phyloP scores from a whole-genome alignment of 2,888 invertebrate species.

The Macrophya annulata region DNA sequence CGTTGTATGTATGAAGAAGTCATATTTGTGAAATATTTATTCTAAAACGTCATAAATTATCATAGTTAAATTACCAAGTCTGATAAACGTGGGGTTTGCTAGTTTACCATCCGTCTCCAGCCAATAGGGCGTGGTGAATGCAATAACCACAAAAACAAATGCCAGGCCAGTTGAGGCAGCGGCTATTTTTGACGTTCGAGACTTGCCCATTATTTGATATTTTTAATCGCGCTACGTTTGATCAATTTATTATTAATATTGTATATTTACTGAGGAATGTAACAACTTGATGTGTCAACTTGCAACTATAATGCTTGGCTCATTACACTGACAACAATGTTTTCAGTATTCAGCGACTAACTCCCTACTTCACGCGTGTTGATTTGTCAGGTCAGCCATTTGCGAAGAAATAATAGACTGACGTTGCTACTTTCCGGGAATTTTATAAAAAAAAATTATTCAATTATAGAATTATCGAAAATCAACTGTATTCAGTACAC shows the following conservation, averaged over 20 bases:
- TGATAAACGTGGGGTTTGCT: conserved; percentile 87
- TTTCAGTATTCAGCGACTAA: not conserved
- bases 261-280: not conserved
- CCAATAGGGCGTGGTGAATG: conserved; percentile 95
- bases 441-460: not conserved
- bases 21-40: not conserved
- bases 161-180: conserved; percentile 85
- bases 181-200: conserved; percentile 85
- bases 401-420: conserved; percentile 44
- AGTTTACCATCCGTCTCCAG: conserved; percentile 90
- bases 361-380: conserved; percentile 41
- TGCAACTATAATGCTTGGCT: conserved; percentile 6
- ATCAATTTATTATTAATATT: conserved; percentile 15
- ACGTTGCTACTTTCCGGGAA: conserved; percentile 26
- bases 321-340: conserved; percentile 38
- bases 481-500: not conserved
- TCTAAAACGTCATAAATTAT: conserved; percentile 23
- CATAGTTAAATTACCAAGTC: conserved; percentile 84
- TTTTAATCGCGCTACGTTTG: not conserved
- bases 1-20: too few species aligned
- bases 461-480: not conserved
- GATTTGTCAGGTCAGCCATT: conserved; percentile 52
- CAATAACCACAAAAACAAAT: conserved; percentile 88
- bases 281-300: conserved; percentile 7
- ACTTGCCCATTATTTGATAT: conserved; percentile 82